Evolutionary conservation across 2,888 invertebrate species (phyloP).

Genomic region (Amphipyra tragopoginis): DNA sequence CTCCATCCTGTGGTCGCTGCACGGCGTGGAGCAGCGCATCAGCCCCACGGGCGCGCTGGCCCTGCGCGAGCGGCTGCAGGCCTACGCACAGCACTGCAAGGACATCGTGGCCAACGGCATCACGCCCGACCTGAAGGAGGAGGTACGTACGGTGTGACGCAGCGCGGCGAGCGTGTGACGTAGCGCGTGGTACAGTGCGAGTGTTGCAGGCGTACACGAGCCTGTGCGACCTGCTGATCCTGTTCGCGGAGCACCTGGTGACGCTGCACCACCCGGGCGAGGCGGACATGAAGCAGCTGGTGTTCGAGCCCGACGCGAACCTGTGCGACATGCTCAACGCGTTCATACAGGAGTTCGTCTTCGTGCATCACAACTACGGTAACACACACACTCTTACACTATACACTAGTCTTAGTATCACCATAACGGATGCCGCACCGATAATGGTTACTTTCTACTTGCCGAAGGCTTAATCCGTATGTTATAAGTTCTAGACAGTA

Average conservation of each 20-base stretch:
- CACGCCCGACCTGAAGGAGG: conserved; percentile 92
- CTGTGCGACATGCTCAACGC: conserved; percentile 95
- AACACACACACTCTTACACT: conserved; percentile 56
- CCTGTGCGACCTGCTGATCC: conserved; percentile 98
- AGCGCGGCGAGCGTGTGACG: no score
- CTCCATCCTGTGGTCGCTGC: conserved; percentile 96
- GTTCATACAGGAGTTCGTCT: conserved; percentile 98
- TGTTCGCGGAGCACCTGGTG: conserved; percentile 96
- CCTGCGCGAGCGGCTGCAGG: conserved; percentile 92
- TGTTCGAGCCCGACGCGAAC: conserved; percentile 94
- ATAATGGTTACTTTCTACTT: no score
- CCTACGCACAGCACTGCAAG: conserved; percentile 93
- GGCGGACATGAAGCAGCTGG: conserved; percentile 89
- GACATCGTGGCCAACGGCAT: conserved; percentile 70
- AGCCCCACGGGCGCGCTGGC: conserved; percentile 83
- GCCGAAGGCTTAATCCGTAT: no score
- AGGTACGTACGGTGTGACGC: conserved; percentile 91
- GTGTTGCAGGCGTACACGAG: conserved; percentile 96
- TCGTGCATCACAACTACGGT: conserved; percentile 97
- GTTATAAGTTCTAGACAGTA: no score
- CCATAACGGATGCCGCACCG: no score
- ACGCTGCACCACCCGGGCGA: conserved; percentile 78
- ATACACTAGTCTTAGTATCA: no score
- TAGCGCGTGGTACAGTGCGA: conserved; percentile 88
- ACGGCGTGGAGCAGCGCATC: conserved; percentile 94